A percentile compares a stretch with the other conserved stretches of the same genome.
Conservation (phyloP, 1,140 invertebrate genomes). For the Drepana arcuata region DNA sequence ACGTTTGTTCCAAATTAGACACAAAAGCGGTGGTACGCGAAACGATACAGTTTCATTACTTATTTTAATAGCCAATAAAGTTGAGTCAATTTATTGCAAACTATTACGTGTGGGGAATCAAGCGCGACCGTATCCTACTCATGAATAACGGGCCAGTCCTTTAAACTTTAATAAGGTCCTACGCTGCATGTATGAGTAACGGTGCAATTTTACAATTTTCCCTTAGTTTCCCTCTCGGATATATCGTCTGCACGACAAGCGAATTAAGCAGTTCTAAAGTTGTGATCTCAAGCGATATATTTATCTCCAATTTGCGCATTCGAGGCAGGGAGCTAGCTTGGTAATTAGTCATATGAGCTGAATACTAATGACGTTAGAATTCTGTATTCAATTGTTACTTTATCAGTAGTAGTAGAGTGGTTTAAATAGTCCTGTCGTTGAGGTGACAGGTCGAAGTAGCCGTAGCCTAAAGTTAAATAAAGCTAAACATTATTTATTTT, state of each 20-base stretch:
- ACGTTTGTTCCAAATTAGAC: too few species aligned
- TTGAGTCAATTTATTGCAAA: slow-evolving; percentile 56
- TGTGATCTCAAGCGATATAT: neutral
- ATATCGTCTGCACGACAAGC: slow-evolving; percentile 6
- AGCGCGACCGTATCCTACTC: slow-evolving; percentile 36
- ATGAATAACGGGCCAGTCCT: slow-evolving; percentile 56
- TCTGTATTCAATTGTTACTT: slow-evolving; percentile 1
- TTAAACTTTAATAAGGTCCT: slow-evolving; percentile 60
- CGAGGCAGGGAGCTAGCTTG: neutral
- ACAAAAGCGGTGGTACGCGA: too few species aligned
- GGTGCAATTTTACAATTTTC: slow-evolving; percentile 24
- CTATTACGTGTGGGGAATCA: slow-evolving; percentile 58
- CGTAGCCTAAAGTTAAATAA: too few species aligned
- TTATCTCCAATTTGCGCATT: neutral
- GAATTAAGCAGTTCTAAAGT: slow-evolving; percentile 13
- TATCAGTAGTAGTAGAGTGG: too few species aligned
- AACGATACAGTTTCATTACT: slow-evolving; percentile 55
- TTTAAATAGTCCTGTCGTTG: too few species aligned
- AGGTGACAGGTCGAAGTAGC: too few species aligned
- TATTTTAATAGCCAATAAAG: slow-evolving; percentile 69
- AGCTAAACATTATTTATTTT: too few species aligned
- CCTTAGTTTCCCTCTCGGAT: slow-evolving; percentile 13
- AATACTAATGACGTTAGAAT: neutral
- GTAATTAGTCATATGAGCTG: too few species aligned
- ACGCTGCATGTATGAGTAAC: slow-evolving; percentile 20